These are phyloP conservation scores for Echinometra lucunter DNA, from an alignment of 53 echinoderm and acorn worm genomes.

Conservation along the genomic window DNA sequence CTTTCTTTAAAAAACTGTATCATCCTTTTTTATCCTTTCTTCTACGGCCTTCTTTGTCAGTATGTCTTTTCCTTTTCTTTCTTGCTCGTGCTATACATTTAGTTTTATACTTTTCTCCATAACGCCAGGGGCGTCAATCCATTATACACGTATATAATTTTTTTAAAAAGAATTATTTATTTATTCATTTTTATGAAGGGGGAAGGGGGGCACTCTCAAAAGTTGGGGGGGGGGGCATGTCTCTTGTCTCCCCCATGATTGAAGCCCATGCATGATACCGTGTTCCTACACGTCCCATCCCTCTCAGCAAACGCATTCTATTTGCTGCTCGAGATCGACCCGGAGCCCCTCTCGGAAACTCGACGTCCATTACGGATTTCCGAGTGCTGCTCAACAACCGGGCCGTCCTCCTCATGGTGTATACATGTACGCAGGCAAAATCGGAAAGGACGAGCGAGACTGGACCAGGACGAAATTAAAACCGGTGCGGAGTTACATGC, in stretches of 20 bases:
- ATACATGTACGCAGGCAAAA: not conserved
- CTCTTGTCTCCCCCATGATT: too few species aligned
- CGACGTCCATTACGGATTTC: constrained; percentile 51
- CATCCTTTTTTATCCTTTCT: not conserved
- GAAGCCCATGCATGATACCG: too few species aligned
- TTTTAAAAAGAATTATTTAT: too few species aligned
- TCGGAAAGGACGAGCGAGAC: not conserved
- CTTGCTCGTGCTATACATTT: too few species aligned
- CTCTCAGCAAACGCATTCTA: not conserved
- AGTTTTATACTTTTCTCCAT: too few species aligned
- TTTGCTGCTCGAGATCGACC: not conserved
- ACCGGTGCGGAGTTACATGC: not conserved
- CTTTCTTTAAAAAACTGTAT: too few species aligned
- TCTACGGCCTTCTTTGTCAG: not conserved
- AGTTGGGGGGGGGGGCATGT: too few species aligned
- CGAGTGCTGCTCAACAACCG: constrained; percentile 47
- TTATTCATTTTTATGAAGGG: too few species aligned
- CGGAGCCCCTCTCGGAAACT: not conserved
- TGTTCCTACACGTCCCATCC: too few species aligned
- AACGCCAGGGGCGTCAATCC: too few species aligned
- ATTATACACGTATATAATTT: too few species aligned
- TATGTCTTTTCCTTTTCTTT: not conserved
- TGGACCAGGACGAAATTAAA: not conserved
- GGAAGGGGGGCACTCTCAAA: too few species aligned
- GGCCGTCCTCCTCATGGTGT: constrained; percentile 26